A percentile compares a stretch with the other conserved stretches of the same genome.
phyloP scores from a whole-genome alignment of 2,797 vertebrate genomes.

The Betta splendens region DNA sequence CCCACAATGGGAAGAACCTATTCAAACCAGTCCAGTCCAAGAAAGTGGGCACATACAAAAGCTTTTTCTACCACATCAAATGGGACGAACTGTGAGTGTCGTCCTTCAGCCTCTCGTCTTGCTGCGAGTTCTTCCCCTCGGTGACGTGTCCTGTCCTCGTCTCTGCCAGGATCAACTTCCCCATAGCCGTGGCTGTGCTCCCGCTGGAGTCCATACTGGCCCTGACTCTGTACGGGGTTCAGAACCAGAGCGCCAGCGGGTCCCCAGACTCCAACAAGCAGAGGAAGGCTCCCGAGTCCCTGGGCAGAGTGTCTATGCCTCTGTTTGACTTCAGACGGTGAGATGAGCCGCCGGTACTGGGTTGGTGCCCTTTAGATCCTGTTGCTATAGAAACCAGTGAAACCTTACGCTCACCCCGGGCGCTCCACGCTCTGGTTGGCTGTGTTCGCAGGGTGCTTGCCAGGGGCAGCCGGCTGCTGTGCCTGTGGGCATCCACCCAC shows the following conservation, averaged over 20 bases:
- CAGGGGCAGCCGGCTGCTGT: slow-evolving; percentile 87
- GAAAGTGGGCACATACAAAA: slow-evolving; percentile 96
- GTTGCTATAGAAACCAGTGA: neutral
- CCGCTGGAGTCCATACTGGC: slow-evolving; percentile 92
- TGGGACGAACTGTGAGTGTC: slow-evolving; percentile 97
- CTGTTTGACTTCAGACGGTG: slow-evolving; percentile 95
- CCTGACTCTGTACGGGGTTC: slow-evolving; percentile 90
- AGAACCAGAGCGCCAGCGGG: slow-evolving; percentile 89
- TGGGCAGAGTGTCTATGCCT: slow-evolving; percentile 92
- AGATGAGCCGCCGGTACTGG: slow-evolving; percentile 50
- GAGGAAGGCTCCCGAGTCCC: slow-evolving; percentile 89
- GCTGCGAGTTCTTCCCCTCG: neutral
- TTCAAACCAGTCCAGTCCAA: slow-evolving; percentile 97
- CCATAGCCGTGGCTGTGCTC: slow-evolving; percentile 92
- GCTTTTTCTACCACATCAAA: slow-evolving; percentile 97
- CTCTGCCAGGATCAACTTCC: slow-evolving; percentile 90
- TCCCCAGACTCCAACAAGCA: slow-evolving; percentile 97
- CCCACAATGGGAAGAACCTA: slow-evolving; percentile 93
- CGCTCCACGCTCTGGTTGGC: too few relatives aligned
- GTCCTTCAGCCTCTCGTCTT: neutral
- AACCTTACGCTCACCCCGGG: too few relatives aligned
- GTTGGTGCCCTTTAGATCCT: neutral
- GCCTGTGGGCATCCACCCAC: slow-evolving; percentile 87
- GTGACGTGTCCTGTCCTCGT: neutral
- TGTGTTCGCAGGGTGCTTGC: slow-evolving; percentile 84